These are phyloP conservation scores for Thalpophila matura DNA, from an alignment of 2,888 invertebrate genomes.

Conservation along the genomic window DNA sequence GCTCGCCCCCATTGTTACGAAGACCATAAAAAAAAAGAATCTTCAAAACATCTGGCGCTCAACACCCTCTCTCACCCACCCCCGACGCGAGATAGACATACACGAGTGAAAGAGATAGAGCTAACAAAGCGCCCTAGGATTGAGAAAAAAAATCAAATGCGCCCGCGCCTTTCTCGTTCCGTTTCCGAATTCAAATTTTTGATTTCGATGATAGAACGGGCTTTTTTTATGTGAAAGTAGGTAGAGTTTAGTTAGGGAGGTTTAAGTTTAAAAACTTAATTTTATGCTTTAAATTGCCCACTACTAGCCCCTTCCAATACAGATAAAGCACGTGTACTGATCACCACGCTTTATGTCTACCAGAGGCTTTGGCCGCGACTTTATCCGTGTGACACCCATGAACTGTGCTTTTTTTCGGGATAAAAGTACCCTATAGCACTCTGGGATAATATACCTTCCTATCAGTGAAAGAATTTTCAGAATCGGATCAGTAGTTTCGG, in stretches of 20 bases:
- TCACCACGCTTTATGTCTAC: background rate
- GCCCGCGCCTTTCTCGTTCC: conserved; percentile 69
- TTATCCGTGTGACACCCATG: too few species aligned
- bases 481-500: too few species aligned
- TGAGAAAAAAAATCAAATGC: conserved; percentile 66
- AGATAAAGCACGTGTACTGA: too few species aligned
- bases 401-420: too few species aligned
- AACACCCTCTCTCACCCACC: conserved; percentile 67
- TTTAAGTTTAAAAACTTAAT: too few species aligned
- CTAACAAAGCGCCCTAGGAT: conserved; percentile 63
- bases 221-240: conserved; percentile 9
- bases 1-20: conserved; percentile 63
- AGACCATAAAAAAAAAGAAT: conserved; percentile 57
- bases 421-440: too few species aligned
- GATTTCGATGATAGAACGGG: conserved; percentile 23
- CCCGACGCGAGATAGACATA: conserved; percentile 55
- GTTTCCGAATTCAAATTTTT: conserved; percentile 66
- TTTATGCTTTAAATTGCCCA: background rate
- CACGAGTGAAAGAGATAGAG: conserved; percentile 31
- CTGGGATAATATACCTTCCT: too few species aligned
- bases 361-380: too few species aligned
- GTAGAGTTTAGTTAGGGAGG: background rate
- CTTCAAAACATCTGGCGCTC: conserved; percentile 68
- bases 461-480: too few species aligned
- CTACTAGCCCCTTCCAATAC: too few species aligned